Base-by-base conservation (phyloP, 2,113 vertebrate genomes). In the Trichechus manatus region DNA sequence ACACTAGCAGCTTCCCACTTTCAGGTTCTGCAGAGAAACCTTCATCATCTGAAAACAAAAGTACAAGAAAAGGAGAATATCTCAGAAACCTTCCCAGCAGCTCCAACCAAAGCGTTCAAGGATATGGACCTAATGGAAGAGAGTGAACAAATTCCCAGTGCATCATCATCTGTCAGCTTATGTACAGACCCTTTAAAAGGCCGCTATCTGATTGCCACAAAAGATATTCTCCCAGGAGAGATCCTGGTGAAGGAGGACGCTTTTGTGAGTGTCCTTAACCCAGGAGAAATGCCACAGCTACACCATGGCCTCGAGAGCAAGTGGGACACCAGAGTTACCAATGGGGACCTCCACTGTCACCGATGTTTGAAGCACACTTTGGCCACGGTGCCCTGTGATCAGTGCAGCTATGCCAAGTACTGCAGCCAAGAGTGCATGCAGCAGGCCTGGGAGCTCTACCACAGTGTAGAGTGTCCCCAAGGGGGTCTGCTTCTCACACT, bases 381-480 rank as follows among this genome's bases (percentile, higher is more conserved):
- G 79, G 97, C 98, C 91, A 97, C 97, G 0, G 93, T 99, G 91
- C 99, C 99, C 1, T 99, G 99, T 80, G 89, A 33, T 0, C 97
- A 98, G 0, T 99, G 99, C 88, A 99, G 99, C 86, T 99, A 99
- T 9, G 98, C 98, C 53, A 98, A 98, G 44, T 99, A 99, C 95
- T 99, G 99, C 95, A 99, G 99, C 79, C 96, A 95, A 2, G 63
- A 44, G 47, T 99, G 99, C 82, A 97, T 97, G 97, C 97, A 95
- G 2, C 19, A 97, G 70, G 99, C 99, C 0, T 99, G 99, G 99
- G 95, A 98, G 44, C 97, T 91, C 47, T 99, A 99, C 97, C 99
- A 99, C 87, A 89, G 95, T 88, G 98, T 93, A 89, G 99, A 99
- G 91, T 99, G 99, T 95, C 70, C 99, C 1, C 66, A 99, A 5